Percentiles rank a stretch among this genome's conserved stretches.
These are phyloP conservation scores for Salmo trutta DNA, from an alignment of 2,797 vertebrate genomes.

Conservation along the genomic window DNA sequence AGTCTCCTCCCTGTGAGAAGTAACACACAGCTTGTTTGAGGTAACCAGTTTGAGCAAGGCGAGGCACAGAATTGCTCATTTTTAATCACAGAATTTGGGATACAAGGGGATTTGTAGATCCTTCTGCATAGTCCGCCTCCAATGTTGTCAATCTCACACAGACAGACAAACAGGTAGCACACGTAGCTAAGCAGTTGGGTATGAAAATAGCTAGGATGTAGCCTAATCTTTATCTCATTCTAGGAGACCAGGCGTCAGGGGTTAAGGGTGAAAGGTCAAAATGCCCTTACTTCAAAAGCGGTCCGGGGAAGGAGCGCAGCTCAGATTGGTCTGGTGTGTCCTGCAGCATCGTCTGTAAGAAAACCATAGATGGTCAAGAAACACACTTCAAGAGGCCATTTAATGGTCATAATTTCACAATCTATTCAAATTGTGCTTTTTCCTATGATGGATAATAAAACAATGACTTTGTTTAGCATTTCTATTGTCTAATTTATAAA, in stretches of 20 bases:
- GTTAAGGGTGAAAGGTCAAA: slow-evolving; percentile 1
- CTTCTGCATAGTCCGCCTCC: no score
- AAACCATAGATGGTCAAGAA: slow-evolving; percentile 18
- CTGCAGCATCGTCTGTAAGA: slow-evolving; percentile 85
- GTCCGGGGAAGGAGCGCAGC: slow-evolving; percentile 89
- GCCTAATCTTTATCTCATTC: neutral
- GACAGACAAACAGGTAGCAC: neutral
- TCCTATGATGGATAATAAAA: neutral
- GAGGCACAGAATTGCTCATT: neutral
- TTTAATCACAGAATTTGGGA: no score
- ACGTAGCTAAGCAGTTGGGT: neutral
- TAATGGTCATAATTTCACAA: neutral
- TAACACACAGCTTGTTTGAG: slow-evolving; percentile 1
- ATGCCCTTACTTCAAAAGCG: slow-evolving; percentile 86
- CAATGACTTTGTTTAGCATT: neutral
- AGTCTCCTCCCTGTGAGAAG: slow-evolving; percentile 86
- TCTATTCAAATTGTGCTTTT: neutral
- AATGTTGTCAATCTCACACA: no score
- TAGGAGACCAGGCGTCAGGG: neutral
- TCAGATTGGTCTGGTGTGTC: slow-evolving; percentile 87
- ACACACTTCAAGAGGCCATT: neutral
- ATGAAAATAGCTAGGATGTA: neutral
- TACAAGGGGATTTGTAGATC: no score
- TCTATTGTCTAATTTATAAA: neutral
- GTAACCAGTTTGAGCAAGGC: neutral